Conservation (phyloP, 1,140 invertebrate genomes). For the Kradibia gibbosae region DNA sequence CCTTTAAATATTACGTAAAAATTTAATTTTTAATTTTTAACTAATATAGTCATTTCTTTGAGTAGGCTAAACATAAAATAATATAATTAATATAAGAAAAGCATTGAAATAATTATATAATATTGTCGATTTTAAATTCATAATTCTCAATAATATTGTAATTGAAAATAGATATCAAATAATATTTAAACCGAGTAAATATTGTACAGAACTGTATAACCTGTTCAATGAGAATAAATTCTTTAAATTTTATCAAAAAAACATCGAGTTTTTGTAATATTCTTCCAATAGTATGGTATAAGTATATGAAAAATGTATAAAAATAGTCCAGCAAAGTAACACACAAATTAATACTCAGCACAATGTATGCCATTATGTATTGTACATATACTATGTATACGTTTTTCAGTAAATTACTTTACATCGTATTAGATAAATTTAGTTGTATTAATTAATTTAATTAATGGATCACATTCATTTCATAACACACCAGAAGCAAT, state of each 20-base stretch:
- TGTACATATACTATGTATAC: no score
- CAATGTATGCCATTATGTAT: not conserved
- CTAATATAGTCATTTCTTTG: no score
- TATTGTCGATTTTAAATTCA: not conserved
- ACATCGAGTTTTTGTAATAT: not conserved
- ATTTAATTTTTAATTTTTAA: not conserved
- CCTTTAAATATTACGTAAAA: no score
- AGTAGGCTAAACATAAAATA: no score
- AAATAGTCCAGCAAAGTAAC: not conserved
- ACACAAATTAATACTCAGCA: not conserved
- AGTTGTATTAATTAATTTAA: conserved; percentile 3
- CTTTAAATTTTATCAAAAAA: conserved; percentile 14
- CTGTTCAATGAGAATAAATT: conserved; percentile 12
- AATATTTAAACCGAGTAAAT: conserved; percentile 16
- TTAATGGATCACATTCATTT: conserved; percentile 1
- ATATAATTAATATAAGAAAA: not conserved
- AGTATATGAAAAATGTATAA: not conserved
- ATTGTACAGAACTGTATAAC: conserved; percentile 3
- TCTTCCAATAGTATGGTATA: not conserved
- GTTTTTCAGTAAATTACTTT: conserved; percentile 24
- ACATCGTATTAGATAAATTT: not conserved
- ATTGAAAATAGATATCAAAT: conserved; percentile 25
- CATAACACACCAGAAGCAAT: not conserved
- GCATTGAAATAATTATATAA: conserved; percentile 1
- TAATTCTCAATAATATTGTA: conserved; percentile 10